These are phyloP conservation scores for Hemicrepidius hirtus DNA, from an alignment of 2,888 invertebrate genomes.

Conservation along the genomic window DNA sequence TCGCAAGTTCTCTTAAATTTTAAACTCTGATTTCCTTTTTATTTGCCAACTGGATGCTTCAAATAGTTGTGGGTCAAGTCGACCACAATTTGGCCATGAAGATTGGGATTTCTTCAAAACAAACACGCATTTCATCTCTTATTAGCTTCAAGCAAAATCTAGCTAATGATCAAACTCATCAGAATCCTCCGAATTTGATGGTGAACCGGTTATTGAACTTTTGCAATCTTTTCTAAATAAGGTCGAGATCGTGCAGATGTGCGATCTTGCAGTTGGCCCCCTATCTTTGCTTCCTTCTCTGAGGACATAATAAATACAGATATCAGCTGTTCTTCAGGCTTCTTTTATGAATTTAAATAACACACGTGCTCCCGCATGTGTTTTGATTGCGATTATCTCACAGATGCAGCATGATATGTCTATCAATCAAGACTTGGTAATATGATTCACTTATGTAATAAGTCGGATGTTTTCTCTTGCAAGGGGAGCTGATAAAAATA, in stretches of 20 bases:
- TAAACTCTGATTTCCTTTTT: background rate
- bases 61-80: constrained; percentile 15
- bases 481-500: background rate
- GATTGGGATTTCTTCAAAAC: background rate
- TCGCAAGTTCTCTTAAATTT: background rate
- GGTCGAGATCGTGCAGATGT: constrained; percentile 28
- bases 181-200: background rate
- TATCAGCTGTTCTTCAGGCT: constrained; percentile 28
- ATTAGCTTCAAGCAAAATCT: background rate
- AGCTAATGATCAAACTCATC: background rate
- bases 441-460: constrained; percentile 33
- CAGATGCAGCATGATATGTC: constrained; percentile 15
- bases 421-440: constrained; percentile 17
- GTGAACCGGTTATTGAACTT: constrained; percentile 28
- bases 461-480: constrained; percentile 3
- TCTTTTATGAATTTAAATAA: constrained; percentile 27
- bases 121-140: background rate
- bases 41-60: background rate
- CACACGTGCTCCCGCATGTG: constrained; percentile 38
- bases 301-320: constrained; percentile 33
- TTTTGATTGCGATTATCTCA: constrained; percentile 39
- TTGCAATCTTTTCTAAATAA: constrained; percentile 22
- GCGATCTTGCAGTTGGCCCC: constrained; percentile 24
- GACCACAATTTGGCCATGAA: background rate
- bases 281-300: constrained; percentile 11